Evolutionary conservation across 2,888 invertebrate genomes (phyloP).

Genomic region (Caradrina kadenii): DNA sequence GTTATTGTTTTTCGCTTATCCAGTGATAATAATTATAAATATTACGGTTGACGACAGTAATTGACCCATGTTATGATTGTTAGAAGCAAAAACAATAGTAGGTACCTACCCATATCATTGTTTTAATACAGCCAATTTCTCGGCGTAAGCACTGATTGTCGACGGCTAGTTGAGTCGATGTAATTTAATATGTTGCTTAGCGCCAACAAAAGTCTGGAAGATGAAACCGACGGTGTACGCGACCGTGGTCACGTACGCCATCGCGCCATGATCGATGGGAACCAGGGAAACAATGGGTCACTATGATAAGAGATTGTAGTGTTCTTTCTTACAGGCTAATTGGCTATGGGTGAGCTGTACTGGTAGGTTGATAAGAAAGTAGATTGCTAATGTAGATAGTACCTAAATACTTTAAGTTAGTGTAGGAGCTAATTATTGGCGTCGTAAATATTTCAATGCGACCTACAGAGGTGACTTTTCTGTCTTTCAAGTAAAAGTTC

Average conservation of each 20-base stretch:
- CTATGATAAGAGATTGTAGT: slow-evolving; percentile 31
- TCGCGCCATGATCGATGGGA: slow-evolving; percentile 37
- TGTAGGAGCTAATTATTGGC: too few relatives aligned
- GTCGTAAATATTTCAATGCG: too few relatives aligned
- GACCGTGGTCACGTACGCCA: slow-evolving; percentile 72
- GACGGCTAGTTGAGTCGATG: slow-evolving; percentile 38
- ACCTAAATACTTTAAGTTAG: neutral
- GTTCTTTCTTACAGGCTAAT: slow-evolving; percentile 23
- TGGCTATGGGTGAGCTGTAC: neutral
- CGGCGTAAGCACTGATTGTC: slow-evolving; percentile 34
- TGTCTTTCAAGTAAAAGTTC: too few relatives aligned
- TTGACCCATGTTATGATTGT: neutral
- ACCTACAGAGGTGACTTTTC: too few relatives aligned
- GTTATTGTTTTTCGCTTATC: too few relatives aligned
- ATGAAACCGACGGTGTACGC: slow-evolving; percentile 58
- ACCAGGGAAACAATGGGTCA: slow-evolving; percentile 7
- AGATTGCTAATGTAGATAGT: neutral
- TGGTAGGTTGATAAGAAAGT: slow-evolving; percentile 4
- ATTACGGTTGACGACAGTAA: neutral
- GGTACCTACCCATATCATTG: slow-evolving; percentile 1
- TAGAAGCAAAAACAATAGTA: neutral
- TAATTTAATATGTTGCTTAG: slow-evolving; percentile 61
- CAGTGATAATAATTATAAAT: too few relatives aligned
- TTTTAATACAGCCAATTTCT: slow-evolving; percentile 31
- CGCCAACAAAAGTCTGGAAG: slow-evolving; percentile 63